Conservation (phyloP, 2,113 vertebrate genomes). For the Cryptoleucopteryx plumbea region DNA sequence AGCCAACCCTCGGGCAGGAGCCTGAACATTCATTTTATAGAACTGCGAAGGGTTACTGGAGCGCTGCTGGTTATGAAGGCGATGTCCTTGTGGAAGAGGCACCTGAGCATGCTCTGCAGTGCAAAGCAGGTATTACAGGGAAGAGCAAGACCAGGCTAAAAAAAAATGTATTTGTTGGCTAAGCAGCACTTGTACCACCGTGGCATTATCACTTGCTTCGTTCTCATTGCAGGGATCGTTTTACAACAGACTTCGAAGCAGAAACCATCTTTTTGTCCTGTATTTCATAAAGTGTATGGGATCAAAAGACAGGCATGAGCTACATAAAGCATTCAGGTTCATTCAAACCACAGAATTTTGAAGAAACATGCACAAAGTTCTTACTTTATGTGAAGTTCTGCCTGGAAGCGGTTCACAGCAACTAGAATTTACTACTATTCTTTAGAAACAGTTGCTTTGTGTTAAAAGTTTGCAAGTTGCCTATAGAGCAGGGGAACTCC, state of each 20-base stretch:
- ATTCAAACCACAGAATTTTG: neutral
- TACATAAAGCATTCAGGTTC: fast-evolving
- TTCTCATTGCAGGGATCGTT: neutral
- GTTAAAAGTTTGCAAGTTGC: neutral
- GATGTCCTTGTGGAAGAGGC: neutral
- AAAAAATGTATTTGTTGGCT: neutral
- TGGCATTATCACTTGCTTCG: fast-evolving
- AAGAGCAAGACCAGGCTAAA: neutral
- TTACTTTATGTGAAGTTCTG: neutral
- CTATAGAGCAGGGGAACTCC: slow-evolving; percentile 51
- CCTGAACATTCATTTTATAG: neutral
- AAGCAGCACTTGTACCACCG: neutral
- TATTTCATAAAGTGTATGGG: neutral
- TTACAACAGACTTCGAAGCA: neutral
- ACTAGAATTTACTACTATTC: fast-evolving
- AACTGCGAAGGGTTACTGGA: neutral
- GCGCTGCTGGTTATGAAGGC: neutral
- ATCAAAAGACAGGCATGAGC: neutral
- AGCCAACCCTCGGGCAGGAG: neutral
- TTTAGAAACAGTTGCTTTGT: neutral
- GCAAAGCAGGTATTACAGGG: neutral
- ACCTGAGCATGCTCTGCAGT: neutral
- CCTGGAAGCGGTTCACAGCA: neutral
- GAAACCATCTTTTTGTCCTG: neutral
- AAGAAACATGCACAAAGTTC: neutral